Evolutionary conservation across 1,140 invertebrate genomes (phyloP).

Genomic region (Sipha flava): DNA sequence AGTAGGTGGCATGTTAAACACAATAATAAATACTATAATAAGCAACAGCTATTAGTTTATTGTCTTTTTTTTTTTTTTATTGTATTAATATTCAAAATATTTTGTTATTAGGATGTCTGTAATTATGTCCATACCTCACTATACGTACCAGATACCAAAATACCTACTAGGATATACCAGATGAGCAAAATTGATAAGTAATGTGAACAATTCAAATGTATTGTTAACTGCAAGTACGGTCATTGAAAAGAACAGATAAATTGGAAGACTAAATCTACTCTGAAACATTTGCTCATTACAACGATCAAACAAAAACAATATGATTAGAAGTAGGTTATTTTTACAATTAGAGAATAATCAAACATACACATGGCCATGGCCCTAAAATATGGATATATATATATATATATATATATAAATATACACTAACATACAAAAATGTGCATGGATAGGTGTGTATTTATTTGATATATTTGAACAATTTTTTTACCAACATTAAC

Average conservation of each 20-base stretch:
- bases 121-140: constrained; percentile 64
- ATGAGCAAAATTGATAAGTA: constrained; percentile 41
- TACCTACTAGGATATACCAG: constrained; percentile 59
- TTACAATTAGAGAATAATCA: constrained; percentile 11
- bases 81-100: background rate
- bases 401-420: background rate
- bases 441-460: background rate
- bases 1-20: background rate
- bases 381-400: background rate
- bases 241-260: background rate
- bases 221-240: background rate
- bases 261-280: background rate
- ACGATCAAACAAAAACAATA: background rate
- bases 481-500: constrained; percentile 11
- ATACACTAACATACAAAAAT: background rate
- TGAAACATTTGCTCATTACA: background rate
- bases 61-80: background rate
- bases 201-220: background rate
- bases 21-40: background rate
- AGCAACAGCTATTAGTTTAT: background rate
- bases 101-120: constrained; percentile 57
- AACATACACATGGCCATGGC: background rate
- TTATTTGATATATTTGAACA: background rate
- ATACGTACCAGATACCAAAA: constrained; percentile 67
- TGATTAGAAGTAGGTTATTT: background rate